These are phyloP conservation scores for Keiferia lycopersicella DNA, from an alignment of 2,888 invertebrate species.

Conservation along the genomic window DNA sequence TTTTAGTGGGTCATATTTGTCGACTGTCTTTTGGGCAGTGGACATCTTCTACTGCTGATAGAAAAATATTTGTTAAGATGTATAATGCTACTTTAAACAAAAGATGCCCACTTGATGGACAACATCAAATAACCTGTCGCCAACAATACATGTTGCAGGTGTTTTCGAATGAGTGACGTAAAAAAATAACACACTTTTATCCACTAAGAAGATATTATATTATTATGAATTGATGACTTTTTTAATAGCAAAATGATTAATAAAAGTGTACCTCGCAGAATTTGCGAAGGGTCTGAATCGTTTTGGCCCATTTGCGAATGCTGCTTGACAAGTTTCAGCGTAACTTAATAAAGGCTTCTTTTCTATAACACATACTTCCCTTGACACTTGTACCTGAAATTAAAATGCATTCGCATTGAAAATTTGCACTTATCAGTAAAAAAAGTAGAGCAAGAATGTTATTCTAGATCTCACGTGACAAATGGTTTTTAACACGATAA, in stretches of 20 bases:
- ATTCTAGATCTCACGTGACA: too few species aligned
- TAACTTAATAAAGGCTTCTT: conserved; percentile 78
- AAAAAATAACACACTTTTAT: too few species aligned
- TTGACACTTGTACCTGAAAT: conserved; percentile 67
- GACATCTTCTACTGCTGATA: neutral
- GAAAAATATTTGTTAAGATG: neutral
- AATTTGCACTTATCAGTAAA: neutral
- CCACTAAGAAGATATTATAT: too few species aligned
- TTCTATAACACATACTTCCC: conserved; percentile 59
- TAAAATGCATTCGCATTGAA: neutral
- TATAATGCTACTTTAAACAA: neutral
- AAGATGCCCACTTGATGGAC: neutral
- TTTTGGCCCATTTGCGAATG: conserved; percentile 82
- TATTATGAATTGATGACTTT: too few species aligned
- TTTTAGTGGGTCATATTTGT: neutral
- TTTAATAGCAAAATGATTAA: too few species aligned
- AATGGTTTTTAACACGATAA: too few species aligned
- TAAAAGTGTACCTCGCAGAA: conserved; percentile 67
- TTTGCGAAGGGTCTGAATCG: conserved; percentile 66
- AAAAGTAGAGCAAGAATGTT: too few species aligned
- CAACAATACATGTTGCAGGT: neutral
- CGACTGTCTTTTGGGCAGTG: neutral
- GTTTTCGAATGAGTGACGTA: neutral
- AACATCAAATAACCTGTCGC: neutral
- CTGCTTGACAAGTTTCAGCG: conserved; percentile 82